These are phyloP conservation scores for Neoarius graeffei DNA, from an alignment of 2,113 vertebrate genomes.

Conservation along the genomic window DNA sequence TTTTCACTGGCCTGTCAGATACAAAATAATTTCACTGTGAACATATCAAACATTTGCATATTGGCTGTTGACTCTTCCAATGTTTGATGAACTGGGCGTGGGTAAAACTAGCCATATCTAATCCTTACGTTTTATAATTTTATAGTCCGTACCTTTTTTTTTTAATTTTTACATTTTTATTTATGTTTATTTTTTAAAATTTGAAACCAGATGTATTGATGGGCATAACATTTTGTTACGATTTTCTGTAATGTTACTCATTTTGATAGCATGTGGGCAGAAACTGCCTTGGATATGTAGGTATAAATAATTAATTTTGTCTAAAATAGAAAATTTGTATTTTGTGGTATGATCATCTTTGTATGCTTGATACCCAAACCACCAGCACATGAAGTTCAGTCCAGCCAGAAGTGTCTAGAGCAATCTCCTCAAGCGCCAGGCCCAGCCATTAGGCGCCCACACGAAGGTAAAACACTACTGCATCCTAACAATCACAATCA, in stretches of 20 bases:
- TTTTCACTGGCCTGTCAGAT: background rate
- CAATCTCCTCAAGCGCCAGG: too few species aligned
- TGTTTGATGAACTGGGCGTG: background rate
- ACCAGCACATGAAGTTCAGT: slow-evolving; percentile 4
- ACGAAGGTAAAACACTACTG: background rate
- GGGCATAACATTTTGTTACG: background rate
- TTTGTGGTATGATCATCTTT: background rate
- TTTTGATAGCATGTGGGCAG: background rate
- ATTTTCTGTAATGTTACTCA: background rate
- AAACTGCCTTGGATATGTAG: background rate
- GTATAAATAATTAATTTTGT: background rate
- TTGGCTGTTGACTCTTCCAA: background rate
- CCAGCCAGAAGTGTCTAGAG: background rate
- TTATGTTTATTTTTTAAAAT: too few species aligned
- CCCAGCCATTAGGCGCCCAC: accelerated
- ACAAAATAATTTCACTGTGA: background rate
- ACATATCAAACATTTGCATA: background rate
- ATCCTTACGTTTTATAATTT: too few species aligned
- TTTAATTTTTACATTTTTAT: too few species aligned
- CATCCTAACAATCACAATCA: background rate
- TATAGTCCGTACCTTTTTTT: too few species aligned
- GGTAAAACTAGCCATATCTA: background rate
- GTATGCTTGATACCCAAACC: background rate
- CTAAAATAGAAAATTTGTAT: background rate
- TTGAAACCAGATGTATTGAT: background rate